These are phyloP conservation scores for Andrena hattorfiana DNA, from an alignment of 2,888 invertebrate species.

Conservation along the genomic window DNA sequence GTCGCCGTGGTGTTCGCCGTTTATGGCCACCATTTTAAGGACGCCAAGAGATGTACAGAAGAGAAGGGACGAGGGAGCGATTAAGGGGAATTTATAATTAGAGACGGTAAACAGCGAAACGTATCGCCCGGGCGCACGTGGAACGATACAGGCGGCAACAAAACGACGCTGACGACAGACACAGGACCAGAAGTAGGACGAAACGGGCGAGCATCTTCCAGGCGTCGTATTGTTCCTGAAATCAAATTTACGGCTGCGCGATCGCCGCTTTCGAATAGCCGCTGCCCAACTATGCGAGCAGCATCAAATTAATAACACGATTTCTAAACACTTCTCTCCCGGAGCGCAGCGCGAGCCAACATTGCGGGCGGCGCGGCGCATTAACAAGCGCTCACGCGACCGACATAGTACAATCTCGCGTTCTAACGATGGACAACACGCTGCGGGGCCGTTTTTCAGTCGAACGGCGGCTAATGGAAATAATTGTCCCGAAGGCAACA, in stretches of 20 bases:
- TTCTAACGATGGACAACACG: background rate
- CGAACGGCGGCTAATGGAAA: background rate
- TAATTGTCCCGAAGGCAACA: background rate
- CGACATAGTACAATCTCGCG: background rate
- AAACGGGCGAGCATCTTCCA: conserved; percentile 19
- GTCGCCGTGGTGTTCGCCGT: background rate
- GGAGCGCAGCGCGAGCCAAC: conserved; percentile 20
- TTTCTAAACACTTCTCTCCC: conserved; percentile 61
- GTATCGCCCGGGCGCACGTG: background rate
- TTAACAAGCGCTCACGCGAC: conserved; percentile 37
- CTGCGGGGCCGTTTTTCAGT: too few relatives aligned
- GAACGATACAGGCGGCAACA: background rate
- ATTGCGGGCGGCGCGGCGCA: conserved; percentile 2
- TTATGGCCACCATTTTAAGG: conserved; percentile 5
- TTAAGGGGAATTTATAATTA: conserved; percentile 40
- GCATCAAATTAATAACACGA: conserved; percentile 66
- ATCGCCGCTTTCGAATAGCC: conserved; percentile 65
- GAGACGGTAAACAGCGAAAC: background rate
- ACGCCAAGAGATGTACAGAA: background rate
- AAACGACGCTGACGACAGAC: conserved; percentile 2
- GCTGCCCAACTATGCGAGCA: conserved; percentile 61
- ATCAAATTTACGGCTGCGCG: conserved; percentile 52
- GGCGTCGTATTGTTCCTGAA: conserved; percentile 49
- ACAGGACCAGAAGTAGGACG: conserved; percentile 25
- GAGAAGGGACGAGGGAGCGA: background rate